Percentiles rank a stretch among this genome's conserved stretches.
phyloP scores from a whole-genome alignment of 2,797 vertebrate species.

The Oophaga sylvatica region DNA sequence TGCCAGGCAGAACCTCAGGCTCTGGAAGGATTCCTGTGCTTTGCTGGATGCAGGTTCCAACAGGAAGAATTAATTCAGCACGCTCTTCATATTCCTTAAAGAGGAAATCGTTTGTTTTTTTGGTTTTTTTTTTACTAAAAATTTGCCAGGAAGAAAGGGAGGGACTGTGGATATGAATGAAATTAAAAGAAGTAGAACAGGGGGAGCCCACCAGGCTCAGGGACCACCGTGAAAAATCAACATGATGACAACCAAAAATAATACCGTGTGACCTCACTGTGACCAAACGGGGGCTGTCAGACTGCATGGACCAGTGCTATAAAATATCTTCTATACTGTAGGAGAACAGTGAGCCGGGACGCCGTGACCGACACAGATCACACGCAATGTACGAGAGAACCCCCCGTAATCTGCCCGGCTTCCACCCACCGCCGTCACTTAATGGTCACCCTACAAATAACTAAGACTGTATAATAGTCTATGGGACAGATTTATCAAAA shows the following conservation, averaged over 20 bases:
- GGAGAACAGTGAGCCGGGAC: background rate
- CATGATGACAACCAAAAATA: constrained; percentile 14
- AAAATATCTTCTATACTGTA: background rate
- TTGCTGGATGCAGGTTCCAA: background rate
- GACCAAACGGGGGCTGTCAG: background rate
- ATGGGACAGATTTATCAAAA: background rate
- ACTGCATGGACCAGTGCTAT: background rate
- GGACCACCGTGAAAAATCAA: constrained; percentile 43
- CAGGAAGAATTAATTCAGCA: constrained; percentile 12
- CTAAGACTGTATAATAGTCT: background rate
- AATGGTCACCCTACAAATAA: background rate
- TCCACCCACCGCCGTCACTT: background rate
- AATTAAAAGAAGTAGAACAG: background rate
- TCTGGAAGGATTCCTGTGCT: background rate
- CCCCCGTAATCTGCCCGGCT: background rate
- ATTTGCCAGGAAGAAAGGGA: constrained; percentile 46
- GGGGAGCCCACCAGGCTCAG: constrained; percentile 34
- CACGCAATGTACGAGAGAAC: background rate
- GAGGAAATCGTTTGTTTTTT: constrained; percentile 51
- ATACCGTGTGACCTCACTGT: background rate
- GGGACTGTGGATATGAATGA: constrained; percentile 33
- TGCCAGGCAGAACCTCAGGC: background rate
- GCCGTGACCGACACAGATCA: background rate
- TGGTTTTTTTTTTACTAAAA: constrained; percentile 22
- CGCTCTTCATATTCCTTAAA: constrained; percentile 6